Evolutionary conservation across 2,888 invertebrate species (phyloP), one percentile per base, ranked within the genome.

Genomic region (Archaeoteleia sp.): DNA sequence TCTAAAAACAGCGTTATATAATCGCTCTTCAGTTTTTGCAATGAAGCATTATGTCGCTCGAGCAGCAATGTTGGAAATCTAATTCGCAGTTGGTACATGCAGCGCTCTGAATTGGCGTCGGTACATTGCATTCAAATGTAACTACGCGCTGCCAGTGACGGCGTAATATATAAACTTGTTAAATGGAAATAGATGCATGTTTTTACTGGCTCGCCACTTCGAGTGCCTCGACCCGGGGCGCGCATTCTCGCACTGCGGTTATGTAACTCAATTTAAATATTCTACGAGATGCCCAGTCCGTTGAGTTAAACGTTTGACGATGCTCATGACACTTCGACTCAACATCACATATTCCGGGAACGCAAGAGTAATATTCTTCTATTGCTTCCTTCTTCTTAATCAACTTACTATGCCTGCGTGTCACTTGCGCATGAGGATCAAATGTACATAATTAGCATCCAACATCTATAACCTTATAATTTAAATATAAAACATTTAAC

Each of bases 171-270:
- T 84, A 83, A 84, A 83, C 82, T 81, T 84, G 83, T 83, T 83
- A 82, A 83, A 82, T 84, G 84, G 83, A 84, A 85, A 84, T 84
- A 77, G 83, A 84, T 83, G 83, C 83, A 76, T 82, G 84, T 84
- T 84, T 85, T 85, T 83, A 82, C 81, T 71, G 76, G 81, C 76
- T 78, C 76, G 76, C 78, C 76, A 73, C 73, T 75, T 65, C 69
- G 71, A 68, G 71, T 71, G 72, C 72, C 75, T 71, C 73, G 71
- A 70, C 72, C 74, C 61, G 72, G 66, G 63, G 54, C 57, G 61
- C 67, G 61, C 65, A 49, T 67, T 53, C 66, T 51, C 51, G 42
- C 71, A 69, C 54, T 68, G 61, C 74, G 78, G 79, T 81, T 83
- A 79, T 80, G 79, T 78, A 78, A 81, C 82, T 80, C 76, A 78